Percentiles rank a stretch among this genome's conserved stretches.
Conservation (phyloP, 2,888 invertebrate genomes). For the Athetis lepigone region DNA sequence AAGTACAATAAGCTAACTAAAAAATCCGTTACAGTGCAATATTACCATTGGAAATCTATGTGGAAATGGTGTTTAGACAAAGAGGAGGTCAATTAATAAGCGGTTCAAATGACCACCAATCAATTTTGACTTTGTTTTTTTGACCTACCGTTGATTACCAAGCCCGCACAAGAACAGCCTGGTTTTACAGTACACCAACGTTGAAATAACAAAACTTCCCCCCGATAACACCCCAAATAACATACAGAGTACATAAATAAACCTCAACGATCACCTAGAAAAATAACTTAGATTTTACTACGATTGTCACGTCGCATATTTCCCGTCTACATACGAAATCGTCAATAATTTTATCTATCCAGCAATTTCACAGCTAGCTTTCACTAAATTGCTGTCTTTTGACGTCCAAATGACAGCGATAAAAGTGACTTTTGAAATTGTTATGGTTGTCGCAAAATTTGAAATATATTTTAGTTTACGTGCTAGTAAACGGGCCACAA, state of each 20-base stretch:
- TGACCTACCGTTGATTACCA: too few relatives aligned
- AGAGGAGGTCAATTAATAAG: too few relatives aligned
- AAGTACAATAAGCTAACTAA: too few relatives aligned
- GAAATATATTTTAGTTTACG: conserved; percentile 31
- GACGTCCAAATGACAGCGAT: conserved; percentile 30
- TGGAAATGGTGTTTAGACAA: too few relatives aligned
- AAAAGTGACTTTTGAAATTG: conserved; percentile 47
- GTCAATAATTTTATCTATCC: conserved; percentile 31
- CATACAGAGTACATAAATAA: neutral
- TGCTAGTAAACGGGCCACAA: too few relatives aligned
- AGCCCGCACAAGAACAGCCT: too few relatives aligned
- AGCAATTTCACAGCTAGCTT: conserved; percentile 35
- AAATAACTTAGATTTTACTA: conserved; percentile 31
- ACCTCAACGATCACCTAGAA: neutral
- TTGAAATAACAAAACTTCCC: too few relatives aligned
- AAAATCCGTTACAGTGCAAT: too few relatives aligned
- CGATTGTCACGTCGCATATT: conserved; percentile 18
- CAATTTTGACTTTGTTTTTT: too few relatives aligned
- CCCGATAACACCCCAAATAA: neutral
- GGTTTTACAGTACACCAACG: too few relatives aligned
- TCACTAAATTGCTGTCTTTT: conserved; percentile 30
- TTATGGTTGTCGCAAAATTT: conserved; percentile 21
- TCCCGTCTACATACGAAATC: conserved; percentile 22
- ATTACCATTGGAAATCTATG: too few relatives aligned
- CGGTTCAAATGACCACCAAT: too few relatives aligned